Conservation (phyloP, 2,888 invertebrate species). For the Heteropelma amictum region DNA sequence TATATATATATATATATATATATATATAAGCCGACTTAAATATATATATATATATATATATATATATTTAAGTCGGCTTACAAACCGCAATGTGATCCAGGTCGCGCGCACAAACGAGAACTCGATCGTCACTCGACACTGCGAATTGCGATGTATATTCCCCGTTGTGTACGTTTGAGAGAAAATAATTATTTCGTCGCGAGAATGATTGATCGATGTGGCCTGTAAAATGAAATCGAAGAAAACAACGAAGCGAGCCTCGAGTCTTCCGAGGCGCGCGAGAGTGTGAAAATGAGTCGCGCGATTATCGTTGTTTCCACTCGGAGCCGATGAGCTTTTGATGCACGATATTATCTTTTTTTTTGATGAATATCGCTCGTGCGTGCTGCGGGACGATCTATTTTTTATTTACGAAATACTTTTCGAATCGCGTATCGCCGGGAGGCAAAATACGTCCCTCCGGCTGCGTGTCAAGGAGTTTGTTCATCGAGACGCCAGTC, state of each 20-base stretch:
- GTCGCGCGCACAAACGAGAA: conserved; percentile 26
- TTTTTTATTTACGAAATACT: no score
- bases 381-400: no score
- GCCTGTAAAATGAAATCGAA: no score
- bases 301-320: no score
- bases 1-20: no score
- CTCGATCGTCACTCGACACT: conserved; percentile 27
- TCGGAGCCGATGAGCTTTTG: no score
- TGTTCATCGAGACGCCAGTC: conserved; percentile 40
- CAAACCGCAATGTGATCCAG: conserved; percentile 41
- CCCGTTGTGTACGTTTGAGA: not conserved
- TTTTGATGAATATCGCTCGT: no score
- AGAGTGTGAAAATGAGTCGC: no score
- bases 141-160: conserved; percentile 6
- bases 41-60: not conserved
- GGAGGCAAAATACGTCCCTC: conserved; percentile 23
- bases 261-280: no score
- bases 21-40: no score
- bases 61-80: conserved; percentile 6
- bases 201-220: not conserved
- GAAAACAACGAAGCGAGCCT: no score
- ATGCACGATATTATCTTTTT: no score
- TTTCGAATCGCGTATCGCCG: not conserved
- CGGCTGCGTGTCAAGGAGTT: conserved; percentile 52
- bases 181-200: conserved; percentile 5